These are phyloP conservation scores for Lordiphosa stackelbergi DNA, from an alignment of 1,140 invertebrate species.

Conservation along the genomic window DNA sequence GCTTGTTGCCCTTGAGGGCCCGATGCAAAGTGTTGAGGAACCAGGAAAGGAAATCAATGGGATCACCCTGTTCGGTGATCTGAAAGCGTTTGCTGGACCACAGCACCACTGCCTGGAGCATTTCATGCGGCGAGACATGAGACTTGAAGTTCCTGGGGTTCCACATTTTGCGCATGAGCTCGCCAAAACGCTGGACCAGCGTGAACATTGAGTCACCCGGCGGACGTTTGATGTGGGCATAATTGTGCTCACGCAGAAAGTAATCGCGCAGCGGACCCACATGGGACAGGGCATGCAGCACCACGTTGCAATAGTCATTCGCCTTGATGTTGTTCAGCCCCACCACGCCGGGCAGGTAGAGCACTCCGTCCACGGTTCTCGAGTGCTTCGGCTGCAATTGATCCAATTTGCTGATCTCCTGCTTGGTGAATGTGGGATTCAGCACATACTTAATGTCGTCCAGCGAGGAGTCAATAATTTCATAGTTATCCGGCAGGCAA, in stretches of 20 bases:
- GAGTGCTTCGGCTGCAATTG: constrained; percentile 88
- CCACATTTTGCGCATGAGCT: constrained; percentile 98
- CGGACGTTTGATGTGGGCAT: constrained; percentile 90
- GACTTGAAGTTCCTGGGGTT: constrained; percentile 99
- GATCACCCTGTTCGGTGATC: constrained; percentile 98
- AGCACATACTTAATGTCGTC: constrained; percentile 99
- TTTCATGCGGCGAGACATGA: constrained; percentile 99
- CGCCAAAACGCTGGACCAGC: constrained; percentile 97
- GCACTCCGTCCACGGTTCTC: constrained; percentile 93
- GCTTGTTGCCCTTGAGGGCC: constrained; percentile 92
- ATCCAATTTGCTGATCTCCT: constrained; percentile 88
- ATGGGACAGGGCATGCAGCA: constrained; percentile 96
- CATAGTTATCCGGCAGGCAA: constrained; percentile 99
- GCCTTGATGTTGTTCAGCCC: constrained; percentile 99
- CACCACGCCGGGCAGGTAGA: constrained; percentile 97
- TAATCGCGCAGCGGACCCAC: constrained; percentile 96
- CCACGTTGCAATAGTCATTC: constrained; percentile 99
- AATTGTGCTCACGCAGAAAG: constrained; percentile 96
- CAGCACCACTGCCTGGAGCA: constrained; percentile 98
- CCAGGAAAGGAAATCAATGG: constrained; percentile 97
- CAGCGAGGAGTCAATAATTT: constrained; percentile 98
- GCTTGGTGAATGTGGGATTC: constrained; percentile 95
- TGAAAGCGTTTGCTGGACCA: constrained; percentile 99
- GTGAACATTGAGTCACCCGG: constrained; percentile 94
- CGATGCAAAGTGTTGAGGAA: constrained; percentile 95